Percentiles rank a stretch among this genome's conserved stretches.
Evolutionary conservation across 2,113 vertebrate species (phyloP).

Genomic region (Motacilla tschutschensis): DNA sequence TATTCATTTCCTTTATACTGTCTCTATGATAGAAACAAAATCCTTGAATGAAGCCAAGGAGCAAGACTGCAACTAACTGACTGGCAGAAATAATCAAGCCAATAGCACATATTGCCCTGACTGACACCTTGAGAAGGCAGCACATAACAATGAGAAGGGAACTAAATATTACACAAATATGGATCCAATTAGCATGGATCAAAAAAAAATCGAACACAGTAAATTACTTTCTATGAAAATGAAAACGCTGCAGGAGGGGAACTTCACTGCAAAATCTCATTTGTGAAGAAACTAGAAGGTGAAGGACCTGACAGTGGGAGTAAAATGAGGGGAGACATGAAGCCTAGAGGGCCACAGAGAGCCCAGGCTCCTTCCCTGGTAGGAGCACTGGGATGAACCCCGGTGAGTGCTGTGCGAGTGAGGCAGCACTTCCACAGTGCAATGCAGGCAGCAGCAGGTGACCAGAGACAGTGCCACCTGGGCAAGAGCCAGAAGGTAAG

Average conservation of each 20-base stretch:
- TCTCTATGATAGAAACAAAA: background rate
- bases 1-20: conserved; percentile 21
- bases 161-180: background rate
- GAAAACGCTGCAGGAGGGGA: background rate
- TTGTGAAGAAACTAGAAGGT: background rate
- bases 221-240: background rate
- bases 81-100: background rate
- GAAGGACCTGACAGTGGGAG: background rate
- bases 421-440: fast-evolving
- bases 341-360: background rate
- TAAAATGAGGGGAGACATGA: background rate
- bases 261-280: background rate
- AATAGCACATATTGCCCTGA: background rate
- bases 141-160: background rate
- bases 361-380: background rate
- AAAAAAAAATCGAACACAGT: fast-evolving
- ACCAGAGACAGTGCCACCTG: fast-evolving
- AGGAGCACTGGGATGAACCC: background rate
- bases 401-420: fast-evolving
- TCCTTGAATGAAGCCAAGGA: background rate
- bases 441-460: background rate
- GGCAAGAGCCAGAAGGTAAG: background rate
- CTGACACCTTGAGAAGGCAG: background rate
- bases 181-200: background rate
- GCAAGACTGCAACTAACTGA: background rate